Conservation (phyloP, 2,888 invertebrate genomes). For the Dione juno region DNA sequence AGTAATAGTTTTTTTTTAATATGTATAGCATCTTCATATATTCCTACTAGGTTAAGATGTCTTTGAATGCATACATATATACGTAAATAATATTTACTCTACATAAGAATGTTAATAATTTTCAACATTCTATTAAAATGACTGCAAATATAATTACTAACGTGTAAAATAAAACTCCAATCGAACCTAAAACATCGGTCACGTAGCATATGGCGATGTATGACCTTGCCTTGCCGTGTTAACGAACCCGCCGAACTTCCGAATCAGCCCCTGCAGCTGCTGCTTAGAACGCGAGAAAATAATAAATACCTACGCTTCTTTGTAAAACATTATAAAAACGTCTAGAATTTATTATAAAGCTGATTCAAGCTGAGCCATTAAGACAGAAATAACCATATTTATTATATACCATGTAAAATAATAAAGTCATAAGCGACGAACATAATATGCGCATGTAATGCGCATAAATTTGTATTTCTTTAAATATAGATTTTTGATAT, state of each 20-base stretch:
- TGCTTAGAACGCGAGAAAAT: constrained; percentile 17
- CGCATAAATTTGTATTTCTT: neutral
- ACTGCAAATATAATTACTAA: neutral
- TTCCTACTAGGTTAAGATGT: too few species aligned
- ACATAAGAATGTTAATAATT: too few species aligned
- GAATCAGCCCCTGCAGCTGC: constrained; percentile 32
- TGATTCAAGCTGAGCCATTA: constrained; percentile 6
- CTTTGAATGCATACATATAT: too few species aligned
- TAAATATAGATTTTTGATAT: neutral
- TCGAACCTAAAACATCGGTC: constrained; percentile 31
- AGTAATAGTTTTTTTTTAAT: too few species aligned
- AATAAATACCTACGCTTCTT: constrained; percentile 11
- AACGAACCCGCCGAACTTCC: constrained; percentile 42
- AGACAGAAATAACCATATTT: constrained; percentile 9
- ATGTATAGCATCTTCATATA: too few species aligned
- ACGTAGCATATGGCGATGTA: constrained; percentile 37
- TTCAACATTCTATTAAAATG: neutral
- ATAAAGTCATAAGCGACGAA: constrained; percentile 10
- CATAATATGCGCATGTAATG: neutral
- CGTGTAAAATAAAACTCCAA: neutral
- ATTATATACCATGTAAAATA: constrained; percentile 12
- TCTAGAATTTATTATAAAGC: constrained; percentile 15
- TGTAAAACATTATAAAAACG: constrained; percentile 14
- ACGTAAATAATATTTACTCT: too few species aligned
- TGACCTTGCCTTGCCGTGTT: constrained; percentile 44